Conservation (phyloP, 2,797 vertebrate species). For the Leuciscus waleckii region DNA sequence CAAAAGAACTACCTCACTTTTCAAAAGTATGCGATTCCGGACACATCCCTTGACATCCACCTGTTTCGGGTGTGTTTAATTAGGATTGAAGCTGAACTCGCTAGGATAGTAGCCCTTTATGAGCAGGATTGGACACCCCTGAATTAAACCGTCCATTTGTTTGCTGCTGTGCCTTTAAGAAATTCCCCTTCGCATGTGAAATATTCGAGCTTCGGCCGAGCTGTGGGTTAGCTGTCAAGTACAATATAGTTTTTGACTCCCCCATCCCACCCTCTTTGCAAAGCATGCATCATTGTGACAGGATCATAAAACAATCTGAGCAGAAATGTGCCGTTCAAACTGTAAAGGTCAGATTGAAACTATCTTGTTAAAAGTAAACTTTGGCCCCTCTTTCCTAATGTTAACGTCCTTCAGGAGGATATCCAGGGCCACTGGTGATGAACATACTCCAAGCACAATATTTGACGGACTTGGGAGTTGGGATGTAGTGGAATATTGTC, state of each 20-base stretch:
- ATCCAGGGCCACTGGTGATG: not conserved
- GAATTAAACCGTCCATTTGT: not conserved
- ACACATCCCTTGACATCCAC: not conserved
- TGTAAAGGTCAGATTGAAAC: conserved; percentile 18
- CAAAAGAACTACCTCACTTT: no score
- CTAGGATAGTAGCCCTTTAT: not conserved
- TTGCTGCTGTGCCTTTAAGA: not conserved
- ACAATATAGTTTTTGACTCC: not conserved
- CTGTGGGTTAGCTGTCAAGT: conserved; percentile 12
- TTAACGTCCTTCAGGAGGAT: not conserved
- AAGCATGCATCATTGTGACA: conserved; percentile 23
- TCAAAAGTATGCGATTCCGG: no score
- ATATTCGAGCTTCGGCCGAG: not conserved
- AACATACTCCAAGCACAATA: not conserved
- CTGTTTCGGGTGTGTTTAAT: not conserved
- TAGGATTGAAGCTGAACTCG: not conserved
- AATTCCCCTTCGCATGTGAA: not conserved
- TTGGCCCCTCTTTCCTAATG: not conserved
- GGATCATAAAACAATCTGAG: conserved; percentile 10
- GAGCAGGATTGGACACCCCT: not conserved
- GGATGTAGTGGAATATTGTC: not conserved
- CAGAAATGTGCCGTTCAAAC: not conserved
- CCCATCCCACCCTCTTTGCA: not conserved
- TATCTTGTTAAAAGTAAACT: conserved; percentile 12
- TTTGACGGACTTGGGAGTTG: not conserved